Evolutionary conservation across 2,888 invertebrate species (phyloP), one percentile per base, ranked within the genome.

Genomic region (Stegophylla sp.): DNA sequence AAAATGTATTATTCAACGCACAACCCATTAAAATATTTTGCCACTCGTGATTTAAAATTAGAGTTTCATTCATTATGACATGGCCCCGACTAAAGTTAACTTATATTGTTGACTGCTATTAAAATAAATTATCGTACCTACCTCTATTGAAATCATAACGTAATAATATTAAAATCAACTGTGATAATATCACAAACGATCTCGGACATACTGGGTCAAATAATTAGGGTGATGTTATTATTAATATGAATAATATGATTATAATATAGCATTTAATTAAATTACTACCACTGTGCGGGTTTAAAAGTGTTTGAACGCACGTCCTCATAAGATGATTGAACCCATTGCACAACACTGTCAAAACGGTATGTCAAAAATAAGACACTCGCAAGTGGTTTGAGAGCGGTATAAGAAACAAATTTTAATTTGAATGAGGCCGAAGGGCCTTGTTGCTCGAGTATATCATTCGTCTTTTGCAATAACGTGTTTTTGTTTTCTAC

Each of bases 151-250:
- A 34, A 34, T 34, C 34, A 45, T 45, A 23, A 10, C 56, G 20
- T 23, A 45, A 45, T 43, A 66, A 23, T 45, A 71, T 71, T 53
- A 20, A 34, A 13, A 51, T 56, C 23, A 23, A 41, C 41, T 41
- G 5, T 13, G 13, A 41, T 26, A 43, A 72, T n/a, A 10, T 17
- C 3, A 51, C 3, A 71, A 69, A 20, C 3, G 5, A n/a, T 43
- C n/a, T 48, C 61, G 15, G 63, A 74, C 61, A 74, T 74, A 63
- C 48, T 74, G 48, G 61, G 74, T 73, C 73, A 73, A n/a, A 61
- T 61, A 61, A 34, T 59, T 45, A 23, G n/a, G 26, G 26, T 15
- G 9, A 1, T 28, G 34, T 45, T 48, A 61, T 73, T 61, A 45
- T 26, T n/a, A n/a, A n/a, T 3, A 2, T 20, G 34, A 45, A n/a